These are phyloP conservation scores for Phalacrocorax carbo DNA, from an alignment of 2,113 vertebrate genomes.

Conservation along the genomic window DNA sequence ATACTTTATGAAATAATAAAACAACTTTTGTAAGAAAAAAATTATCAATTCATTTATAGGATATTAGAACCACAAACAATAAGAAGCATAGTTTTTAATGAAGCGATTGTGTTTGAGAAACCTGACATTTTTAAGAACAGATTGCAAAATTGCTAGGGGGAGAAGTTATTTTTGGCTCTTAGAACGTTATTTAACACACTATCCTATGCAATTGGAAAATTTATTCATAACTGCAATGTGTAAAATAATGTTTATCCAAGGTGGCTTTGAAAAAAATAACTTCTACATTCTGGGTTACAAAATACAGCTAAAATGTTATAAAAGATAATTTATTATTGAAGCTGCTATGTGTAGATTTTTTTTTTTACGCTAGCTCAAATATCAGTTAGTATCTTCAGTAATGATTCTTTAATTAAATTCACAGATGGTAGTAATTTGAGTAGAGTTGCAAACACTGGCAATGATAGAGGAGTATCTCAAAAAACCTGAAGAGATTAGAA, in stretches of 20 bases:
- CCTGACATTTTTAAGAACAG: background rate
- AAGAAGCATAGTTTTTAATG: background rate
- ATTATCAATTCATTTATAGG: background rate
- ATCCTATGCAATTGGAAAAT: background rate
- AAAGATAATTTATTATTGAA: background rate
- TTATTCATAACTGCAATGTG: background rate
- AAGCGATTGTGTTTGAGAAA: background rate
- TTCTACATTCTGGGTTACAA: background rate
- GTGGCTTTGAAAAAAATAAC: background rate
- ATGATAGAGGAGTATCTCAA: background rate
- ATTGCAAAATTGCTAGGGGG: background rate
- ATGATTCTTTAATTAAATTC: background rate
- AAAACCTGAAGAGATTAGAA: background rate
- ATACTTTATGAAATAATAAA: background rate
- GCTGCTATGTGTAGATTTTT: background rate
- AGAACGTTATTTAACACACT: background rate
- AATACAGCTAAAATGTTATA: background rate
- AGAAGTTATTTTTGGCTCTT: background rate
- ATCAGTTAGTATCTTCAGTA: background rate
- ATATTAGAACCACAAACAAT: background rate
- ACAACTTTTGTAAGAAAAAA: background rate
- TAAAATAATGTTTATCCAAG: background rate
- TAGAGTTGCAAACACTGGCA: background rate
- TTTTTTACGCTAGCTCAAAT: background rate
- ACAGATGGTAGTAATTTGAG: background rate